Percentiles rank a stretch among this genome's conserved stretches.
Conservation (phyloP, 2,888 invertebrate genomes). For the Eupeodes luniger region DNA sequence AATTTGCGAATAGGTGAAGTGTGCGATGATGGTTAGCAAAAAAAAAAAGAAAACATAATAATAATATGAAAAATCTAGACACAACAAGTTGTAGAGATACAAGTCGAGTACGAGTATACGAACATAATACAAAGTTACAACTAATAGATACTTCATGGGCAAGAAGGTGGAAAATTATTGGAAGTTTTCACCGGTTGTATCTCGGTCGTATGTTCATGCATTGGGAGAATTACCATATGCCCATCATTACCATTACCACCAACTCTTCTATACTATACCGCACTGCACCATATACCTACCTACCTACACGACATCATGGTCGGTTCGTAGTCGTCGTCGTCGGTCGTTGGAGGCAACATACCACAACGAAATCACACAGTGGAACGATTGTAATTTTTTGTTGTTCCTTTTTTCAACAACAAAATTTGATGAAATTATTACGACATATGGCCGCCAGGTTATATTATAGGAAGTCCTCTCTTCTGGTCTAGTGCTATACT, state of each 20-base stretch:
- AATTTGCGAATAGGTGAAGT: constrained; percentile 50
- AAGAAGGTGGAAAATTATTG: constrained; percentile 39
- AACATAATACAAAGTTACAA: neutral
- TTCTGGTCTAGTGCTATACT: constrained; percentile 31
- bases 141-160: constrained; percentile 29
- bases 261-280: neutral
- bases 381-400: constrained; percentile 62
- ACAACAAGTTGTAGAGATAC: constrained; percentile 13
- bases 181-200: constrained; percentile 41
- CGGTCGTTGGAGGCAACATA: constrained; percentile 28
- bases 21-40: constrained; percentile 43
- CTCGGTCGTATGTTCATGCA: constrained; percentile 7
- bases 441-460: constrained; percentile 71
- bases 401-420: neutral
- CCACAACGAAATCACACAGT: constrained; percentile 67
- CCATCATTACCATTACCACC: constrained; percentile 64
- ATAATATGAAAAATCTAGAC: constrained; percentile 23
- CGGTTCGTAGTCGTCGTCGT: constrained; percentile 34
- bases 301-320: constrained; percentile 34
- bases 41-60: constrained; percentile 5
- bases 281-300: too few relatives aligned
- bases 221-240: constrained; percentile 64
- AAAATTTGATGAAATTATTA: constrained; percentile 72
- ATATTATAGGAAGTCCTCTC: constrained; percentile 59
- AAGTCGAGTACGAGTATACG: neutral